These are phyloP conservation scores for Nematolebias whitei DNA, from an alignment of 2,113 vertebrate species.

Conservation along the genomic window DNA sequence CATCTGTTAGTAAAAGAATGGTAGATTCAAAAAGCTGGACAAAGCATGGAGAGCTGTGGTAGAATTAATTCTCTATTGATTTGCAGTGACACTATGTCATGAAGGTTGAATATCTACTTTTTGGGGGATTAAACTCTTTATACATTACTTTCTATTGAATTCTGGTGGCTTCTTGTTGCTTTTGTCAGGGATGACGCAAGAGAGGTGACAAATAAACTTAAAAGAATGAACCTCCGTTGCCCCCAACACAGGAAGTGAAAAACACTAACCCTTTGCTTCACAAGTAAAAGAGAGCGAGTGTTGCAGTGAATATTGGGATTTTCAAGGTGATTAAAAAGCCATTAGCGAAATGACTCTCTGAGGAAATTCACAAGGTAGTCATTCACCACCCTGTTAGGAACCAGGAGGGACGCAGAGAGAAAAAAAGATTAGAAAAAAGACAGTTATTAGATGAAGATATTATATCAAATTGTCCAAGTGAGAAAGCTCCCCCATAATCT, in stretches of 20 bases:
- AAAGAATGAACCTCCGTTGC: constrained; percentile 13
- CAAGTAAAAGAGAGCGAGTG: constrained; percentile 36
- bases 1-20: constrained; percentile 59
- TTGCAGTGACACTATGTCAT: constrained; percentile 38
- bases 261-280: constrained; percentile 33
- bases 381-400: constrained; percentile 73
- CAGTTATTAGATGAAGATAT: constrained; percentile 77
- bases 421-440: constrained; percentile 63
- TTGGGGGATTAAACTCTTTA: constrained; percentile 66
- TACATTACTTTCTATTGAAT: constrained; percentile 35
- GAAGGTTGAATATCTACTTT: constrained; percentile 57
- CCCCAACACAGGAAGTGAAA: constrained; percentile 4
- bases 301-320: constrained; percentile 62
- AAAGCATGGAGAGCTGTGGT: constrained; percentile 35
- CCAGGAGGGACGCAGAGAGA: constrained; percentile 46
- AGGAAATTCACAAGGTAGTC: constrained; percentile 79
- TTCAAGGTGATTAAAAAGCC: constrained; percentile 81
- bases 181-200: constrained; percentile 42
- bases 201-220: constrained; percentile 38
- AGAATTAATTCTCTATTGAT: constrained; percentile 67
- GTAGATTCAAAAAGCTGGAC: constrained; percentile 51
- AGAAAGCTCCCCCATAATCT: constrained; percentile 58
- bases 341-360: constrained; percentile 74
- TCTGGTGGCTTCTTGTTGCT: constrained; percentile 21
- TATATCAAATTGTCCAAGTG: constrained; percentile 67